Evolutionary conservation across 2,888 invertebrate genomes (phyloP), one percentile per base, ranked within the genome.

Genomic region (Diarsia brunnea): DNA sequence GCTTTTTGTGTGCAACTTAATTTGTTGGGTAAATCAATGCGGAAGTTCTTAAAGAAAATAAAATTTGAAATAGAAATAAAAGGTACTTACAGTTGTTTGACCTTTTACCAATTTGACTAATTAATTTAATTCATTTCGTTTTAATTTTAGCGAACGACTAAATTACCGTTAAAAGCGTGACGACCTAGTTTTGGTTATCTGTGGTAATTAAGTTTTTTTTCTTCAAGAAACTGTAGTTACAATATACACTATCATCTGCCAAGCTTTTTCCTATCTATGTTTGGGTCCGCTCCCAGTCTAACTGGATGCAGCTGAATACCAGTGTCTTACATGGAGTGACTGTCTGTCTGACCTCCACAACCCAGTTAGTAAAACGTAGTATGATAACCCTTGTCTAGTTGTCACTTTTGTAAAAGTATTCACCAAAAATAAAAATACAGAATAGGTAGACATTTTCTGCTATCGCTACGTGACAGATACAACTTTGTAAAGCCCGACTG

Each of bases 401-500:
- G 0, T 8, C 8, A 38, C 8, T 38, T 38, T 38, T 8, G 38
- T 58, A 0, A 27, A 38, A 58, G 49, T 12, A 61, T 0, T 49
- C 2, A 12, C 5, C 1, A 8, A 60, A 51, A 38, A 19, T 14
- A 38, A n/a, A 2, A 16, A 12, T 24, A 10, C 14, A 38, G 38
- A 38, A n/a, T n/a, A n/a, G n/a, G n/a, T 19, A 16, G 0, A 0
- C 21, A 81, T 81, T 79, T 87, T 87, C 80, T 93, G 91, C 92
- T 86, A 77, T 84, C 94, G 24, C 69, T 95, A 93, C 93, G 69
- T 53, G 86, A 88, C 88, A 93, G 93, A 94, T 90, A 92, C 88
- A 92, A 95, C 93, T 94, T 93, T 93, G 94, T 92, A 91, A 90
- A 93, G 92, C 93, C 89, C 87, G 92, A 90, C 92, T 91, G 92